Percentiles rank a stretch among this genome's conserved stretches.
Conservation (phyloP, 2,797 vertebrate genomes). For the Cynodonichthys magdalenae region DNA sequence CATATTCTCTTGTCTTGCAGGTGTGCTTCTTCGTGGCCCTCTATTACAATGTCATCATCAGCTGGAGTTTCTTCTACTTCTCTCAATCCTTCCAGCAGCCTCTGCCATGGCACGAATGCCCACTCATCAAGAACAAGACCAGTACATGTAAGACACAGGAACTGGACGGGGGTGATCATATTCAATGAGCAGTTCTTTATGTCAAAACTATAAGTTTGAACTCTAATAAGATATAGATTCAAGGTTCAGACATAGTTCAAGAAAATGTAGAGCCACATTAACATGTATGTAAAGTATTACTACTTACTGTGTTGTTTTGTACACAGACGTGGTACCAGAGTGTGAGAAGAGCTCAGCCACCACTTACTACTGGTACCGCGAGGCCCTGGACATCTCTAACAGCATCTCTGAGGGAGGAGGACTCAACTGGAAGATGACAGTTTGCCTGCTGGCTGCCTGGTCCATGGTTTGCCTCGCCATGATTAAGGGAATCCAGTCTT, state of each 20-base stretch:
- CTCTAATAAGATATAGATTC: no score
- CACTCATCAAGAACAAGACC: constrained; percentile 91
- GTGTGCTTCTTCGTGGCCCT: constrained; percentile 96
- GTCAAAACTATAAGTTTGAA: not conserved
- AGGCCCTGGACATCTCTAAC: constrained; percentile 92
- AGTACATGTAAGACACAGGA: constrained; percentile 85
- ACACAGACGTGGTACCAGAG: constrained; percentile 89
- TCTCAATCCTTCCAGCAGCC: constrained; percentile 98
- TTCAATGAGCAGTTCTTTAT: not conserved
- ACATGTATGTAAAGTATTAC: no score
- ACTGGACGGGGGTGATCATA: not conserved
- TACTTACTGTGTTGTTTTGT: constrained; percentile 29
- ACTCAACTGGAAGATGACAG: constrained; percentile 96
- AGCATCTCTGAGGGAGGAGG: constrained; percentile 92
- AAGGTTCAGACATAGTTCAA: not conserved
- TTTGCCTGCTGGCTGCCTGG: constrained; percentile 93
- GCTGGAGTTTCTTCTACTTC: constrained; percentile 98
- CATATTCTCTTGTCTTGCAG: constrained; percentile 69
- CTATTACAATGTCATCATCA: constrained; percentile 99
- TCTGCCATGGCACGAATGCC: constrained; percentile 95
- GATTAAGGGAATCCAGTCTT: constrained; percentile 99
- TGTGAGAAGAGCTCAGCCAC: constrained; percentile 97
- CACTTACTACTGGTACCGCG: constrained; percentile 97
- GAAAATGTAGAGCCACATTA: no score
- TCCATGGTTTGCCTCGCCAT: constrained; percentile 94